phyloP scores from a whole-genome alignment of 2,888 invertebrate species.

The Napeogenes sylphis region DNA sequence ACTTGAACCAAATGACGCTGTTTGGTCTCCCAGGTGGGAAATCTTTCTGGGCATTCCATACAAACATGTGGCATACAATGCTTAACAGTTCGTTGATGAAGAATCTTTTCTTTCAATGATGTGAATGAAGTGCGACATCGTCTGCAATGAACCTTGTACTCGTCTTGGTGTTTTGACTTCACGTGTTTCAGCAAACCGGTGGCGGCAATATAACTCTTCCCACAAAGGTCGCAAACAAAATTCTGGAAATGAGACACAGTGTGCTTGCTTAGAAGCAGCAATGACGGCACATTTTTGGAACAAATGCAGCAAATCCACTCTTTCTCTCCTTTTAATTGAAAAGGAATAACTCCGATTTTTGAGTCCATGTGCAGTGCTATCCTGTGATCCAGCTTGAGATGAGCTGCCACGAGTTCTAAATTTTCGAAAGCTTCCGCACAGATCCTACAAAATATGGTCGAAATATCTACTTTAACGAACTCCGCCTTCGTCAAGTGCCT shows the following conservation, averaged over 20 bases:
- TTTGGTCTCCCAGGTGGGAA: slow-evolving; percentile 55
- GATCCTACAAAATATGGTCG: slow-evolving; percentile 52
- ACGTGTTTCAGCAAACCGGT: slow-evolving; percentile 60
- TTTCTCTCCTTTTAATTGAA: slow-evolving; percentile 49
- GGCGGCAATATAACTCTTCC: slow-evolving; percentile 59
- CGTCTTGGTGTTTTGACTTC: slow-evolving; percentile 55
- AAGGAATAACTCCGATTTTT: slow-evolving; percentile 65
- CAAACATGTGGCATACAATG: slow-evolving; percentile 67
- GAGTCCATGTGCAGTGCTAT: slow-evolving; percentile 45
- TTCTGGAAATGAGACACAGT: slow-evolving; percentile 64
- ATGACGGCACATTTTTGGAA: slow-evolving; percentile 53
- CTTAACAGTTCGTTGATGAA: slow-evolving; percentile 57
- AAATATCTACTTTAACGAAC: slow-evolving; percentile 64
- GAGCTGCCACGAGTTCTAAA: slow-evolving; percentile 49
- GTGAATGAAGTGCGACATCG: slow-evolving; percentile 61
- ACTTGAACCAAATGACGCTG: slow-evolving; percentile 59
- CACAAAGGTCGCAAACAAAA: slow-evolving; percentile 46
- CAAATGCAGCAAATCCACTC: slow-evolving; percentile 57
- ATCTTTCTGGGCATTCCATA: slow-evolving; percentile 59
- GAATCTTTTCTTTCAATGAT: slow-evolving; percentile 62
- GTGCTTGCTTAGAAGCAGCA: slow-evolving; percentile 61
- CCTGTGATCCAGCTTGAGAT: slow-evolving; percentile 45
- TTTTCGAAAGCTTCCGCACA: slow-evolving; percentile 42
- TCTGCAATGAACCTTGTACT: slow-evolving; percentile 59
- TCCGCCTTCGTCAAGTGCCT: slow-evolving; percentile 61